Evolutionary conservation across 2,113 vertebrate genomes (phyloP), one percentile per base, ranked within the genome.

Genomic region (Macheiramphus alcinus): DNA sequence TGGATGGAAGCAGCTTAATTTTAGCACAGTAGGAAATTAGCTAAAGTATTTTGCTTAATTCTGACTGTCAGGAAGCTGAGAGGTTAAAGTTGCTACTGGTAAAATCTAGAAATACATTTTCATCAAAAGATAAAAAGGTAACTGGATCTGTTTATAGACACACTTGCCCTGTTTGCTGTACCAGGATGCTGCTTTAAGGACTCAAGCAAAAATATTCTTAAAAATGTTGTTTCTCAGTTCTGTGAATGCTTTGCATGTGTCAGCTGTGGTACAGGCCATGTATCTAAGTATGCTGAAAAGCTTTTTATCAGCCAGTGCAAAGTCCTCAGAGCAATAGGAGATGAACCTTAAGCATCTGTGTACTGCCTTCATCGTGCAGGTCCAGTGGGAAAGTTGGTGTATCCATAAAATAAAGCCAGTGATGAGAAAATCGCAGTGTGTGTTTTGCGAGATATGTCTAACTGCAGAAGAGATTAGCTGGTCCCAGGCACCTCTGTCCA

Each of bases 221-320:
- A 71, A 85, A 82, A 62, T 12, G 6, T 21, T 2, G 2, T 71
- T 91, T 85, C 63, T 86, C 26, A 21, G 53, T 76, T 82, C 45
- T 42, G 32, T 45, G 55, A 47, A 50, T 16, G 23, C 47, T 23
- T 53, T 70, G 34, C 3, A 4, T 42, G 17, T 81, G 42, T 87
- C 56, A 47, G 32, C 84, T 67, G 45, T 43, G 38, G 40, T 47
- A 52, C 0, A 1, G 59, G 25, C 34, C 0, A 0, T 7, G 1
- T 42, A 20, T 84, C 68, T 18, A 55, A 55, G 36, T 32, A 6
- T 40, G 38, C 62, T 70, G 73, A 62, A 74, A 81, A 67, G 38
- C 19, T 48, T 93, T 86, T 74, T 47, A 21, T 58, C 38, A 43
- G 32, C 36, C 34, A 9, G 7, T 45, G 61, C 38, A 26, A 79